Percentiles rank a stretch among this genome's conserved stretches.
phyloP scores from a whole-genome alignment of 2,113 vertebrate genomes.

The Callorhinus ursinus region DNA sequence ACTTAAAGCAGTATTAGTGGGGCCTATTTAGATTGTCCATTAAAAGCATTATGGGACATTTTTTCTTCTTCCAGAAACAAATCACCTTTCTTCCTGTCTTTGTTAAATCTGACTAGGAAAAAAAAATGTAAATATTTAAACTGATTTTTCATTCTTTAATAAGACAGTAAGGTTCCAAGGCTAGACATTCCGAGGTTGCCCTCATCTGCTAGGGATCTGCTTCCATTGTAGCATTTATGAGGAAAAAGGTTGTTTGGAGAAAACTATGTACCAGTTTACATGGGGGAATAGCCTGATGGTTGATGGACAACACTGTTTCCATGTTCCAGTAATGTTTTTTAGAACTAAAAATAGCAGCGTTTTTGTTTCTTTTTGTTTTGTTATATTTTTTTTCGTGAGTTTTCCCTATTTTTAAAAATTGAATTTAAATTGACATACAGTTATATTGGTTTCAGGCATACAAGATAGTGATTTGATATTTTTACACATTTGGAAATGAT shows the following conservation, averaged over 20 bases:
- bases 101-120: constrained; percentile 1
- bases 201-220: neutral
- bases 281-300: neutral
- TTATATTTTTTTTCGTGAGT: neutral
- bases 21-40: neutral
- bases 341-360: neutral
- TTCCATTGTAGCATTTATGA: neutral
- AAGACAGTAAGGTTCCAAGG: neutral
- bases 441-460: neutral
- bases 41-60: neutral
- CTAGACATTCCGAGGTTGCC: neutral
- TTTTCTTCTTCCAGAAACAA: constrained; percentile 22
- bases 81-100: neutral
- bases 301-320: neutral
- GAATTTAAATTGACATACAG: neutral
- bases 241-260: neutral
- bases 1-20: neutral
- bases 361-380: neutral
- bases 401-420: neutral
- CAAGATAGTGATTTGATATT: neutral
- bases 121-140: neutral
- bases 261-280: neutral
- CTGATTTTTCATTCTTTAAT: neutral
- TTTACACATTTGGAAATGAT: neutral
- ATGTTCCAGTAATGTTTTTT: neutral